These are phyloP conservation scores for Nemapogon koenigi DNA, from an alignment of 2,888 invertebrate genomes.

Conservation along the genomic window DNA sequence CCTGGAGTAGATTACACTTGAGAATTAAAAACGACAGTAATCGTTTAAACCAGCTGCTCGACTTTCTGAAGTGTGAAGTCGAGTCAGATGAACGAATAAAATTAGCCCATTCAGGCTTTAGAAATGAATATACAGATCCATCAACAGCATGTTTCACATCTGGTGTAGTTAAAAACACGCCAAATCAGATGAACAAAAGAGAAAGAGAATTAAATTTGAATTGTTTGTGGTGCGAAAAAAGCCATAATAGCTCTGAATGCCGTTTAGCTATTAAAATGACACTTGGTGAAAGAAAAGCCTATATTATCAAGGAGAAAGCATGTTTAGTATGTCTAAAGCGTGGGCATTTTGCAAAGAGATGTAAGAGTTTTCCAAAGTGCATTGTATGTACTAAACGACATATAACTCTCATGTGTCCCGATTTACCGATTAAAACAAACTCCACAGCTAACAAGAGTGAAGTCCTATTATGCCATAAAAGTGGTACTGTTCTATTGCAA, in stretches of 20 bases:
- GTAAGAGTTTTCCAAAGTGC: neutral
- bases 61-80: no score
- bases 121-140: neutral
- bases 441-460: no score
- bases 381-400: neutral
- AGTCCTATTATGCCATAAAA: constrained; percentile 1
- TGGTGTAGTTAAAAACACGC: neutral
- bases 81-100: no score
- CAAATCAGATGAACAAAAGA: no score
- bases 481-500: neutral
- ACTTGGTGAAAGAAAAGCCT: neutral
- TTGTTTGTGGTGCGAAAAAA: neutral
- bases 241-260: neutral
- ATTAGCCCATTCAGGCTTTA: no score
- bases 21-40: no score
- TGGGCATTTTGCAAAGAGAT: neutral
- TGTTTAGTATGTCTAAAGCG: neutral
- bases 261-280: neutral
- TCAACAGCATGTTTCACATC: neutral
- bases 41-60: no score
- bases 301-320: neutral
- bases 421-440: neutral
- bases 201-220: neutral
- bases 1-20: no score
- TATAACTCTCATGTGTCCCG: constrained; percentile 1